A percentile compares a stretch with the other conserved stretches of the same genome.
Evolutionary conservation across 2,797 vertebrate species (phyloP).

Genomic region (Gallinago solitaria): DNA sequence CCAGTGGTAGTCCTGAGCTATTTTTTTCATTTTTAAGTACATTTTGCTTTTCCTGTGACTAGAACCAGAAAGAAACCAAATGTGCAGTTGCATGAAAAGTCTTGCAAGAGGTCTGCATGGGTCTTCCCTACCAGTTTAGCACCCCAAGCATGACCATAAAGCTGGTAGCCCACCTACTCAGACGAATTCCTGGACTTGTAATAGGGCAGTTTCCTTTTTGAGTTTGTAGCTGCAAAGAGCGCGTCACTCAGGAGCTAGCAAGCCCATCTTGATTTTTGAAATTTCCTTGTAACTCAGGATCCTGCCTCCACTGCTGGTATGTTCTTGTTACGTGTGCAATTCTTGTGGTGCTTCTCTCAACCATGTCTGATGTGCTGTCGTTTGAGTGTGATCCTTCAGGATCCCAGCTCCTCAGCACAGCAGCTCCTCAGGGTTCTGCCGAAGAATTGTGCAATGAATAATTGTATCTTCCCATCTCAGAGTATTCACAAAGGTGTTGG

Average conservation of each 20-base stretch:
- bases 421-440: background rate
- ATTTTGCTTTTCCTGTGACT: background rate
- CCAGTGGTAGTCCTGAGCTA: background rate
- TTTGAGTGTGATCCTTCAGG: background rate
- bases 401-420: background rate
- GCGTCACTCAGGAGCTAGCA: background rate
- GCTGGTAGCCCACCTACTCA: background rate
- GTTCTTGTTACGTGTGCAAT: fast-evolving
- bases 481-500: background rate
- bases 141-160: background rate
- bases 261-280: background rate
- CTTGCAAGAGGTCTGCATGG: background rate
- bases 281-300: background rate
- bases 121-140: background rate
- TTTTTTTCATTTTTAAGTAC: background rate
- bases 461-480: background rate
- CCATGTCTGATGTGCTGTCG: background rate
- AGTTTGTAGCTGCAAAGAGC: background rate
- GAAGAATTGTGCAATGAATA: background rate
- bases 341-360: background rate
- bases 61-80: background rate
- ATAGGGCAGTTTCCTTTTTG: background rate
- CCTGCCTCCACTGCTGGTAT: background rate
- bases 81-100: background rate
- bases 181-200: background rate